Conservation (phyloP, 2,113 vertebrate species). For the Drymodes brunneopygia region DNA sequence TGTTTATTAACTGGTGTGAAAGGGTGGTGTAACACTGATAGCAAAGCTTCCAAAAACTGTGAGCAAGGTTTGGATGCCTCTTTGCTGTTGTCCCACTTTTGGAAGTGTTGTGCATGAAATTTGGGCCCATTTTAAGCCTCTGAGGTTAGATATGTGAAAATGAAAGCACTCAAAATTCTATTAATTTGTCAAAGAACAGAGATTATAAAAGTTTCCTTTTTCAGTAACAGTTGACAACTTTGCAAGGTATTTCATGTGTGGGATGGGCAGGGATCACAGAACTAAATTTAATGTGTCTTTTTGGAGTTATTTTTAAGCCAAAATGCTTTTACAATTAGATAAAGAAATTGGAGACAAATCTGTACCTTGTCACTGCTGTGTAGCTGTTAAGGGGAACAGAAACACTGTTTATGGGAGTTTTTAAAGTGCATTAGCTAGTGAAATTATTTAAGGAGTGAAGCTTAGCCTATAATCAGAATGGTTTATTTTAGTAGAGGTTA, state of each 20-base stretch:
- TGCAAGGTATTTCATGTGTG: neutral
- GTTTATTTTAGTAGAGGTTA: slow-evolving; percentile 27
- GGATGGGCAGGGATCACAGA: neutral
- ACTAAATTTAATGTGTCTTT: neutral
- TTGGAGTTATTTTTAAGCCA: neutral
- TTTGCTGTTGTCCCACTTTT: neutral
- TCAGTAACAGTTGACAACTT: neutral
- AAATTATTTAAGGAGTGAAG: slow-evolving; percentile 27
- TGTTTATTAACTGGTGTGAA: neutral
- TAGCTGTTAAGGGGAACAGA: neutral
- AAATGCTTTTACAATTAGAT: neutral
- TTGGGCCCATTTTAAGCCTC: neutral
- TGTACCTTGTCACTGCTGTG: neutral
- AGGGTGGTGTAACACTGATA: neutral
- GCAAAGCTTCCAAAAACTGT: neutral
- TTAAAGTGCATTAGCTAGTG: neutral
- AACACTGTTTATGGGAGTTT: neutral
- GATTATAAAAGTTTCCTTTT: neutral
- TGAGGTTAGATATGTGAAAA: neutral
- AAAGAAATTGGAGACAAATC: neutral
- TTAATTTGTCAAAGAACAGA: neutral
- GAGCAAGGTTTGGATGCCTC: neutral
- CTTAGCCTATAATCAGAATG: slow-evolving; percentile 17
- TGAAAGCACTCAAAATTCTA: neutral
- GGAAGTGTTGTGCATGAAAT: neutral